phyloP scores from a whole-genome alignment of 2,888 invertebrate genomes.

The Cheilosia scutellata region DNA sequence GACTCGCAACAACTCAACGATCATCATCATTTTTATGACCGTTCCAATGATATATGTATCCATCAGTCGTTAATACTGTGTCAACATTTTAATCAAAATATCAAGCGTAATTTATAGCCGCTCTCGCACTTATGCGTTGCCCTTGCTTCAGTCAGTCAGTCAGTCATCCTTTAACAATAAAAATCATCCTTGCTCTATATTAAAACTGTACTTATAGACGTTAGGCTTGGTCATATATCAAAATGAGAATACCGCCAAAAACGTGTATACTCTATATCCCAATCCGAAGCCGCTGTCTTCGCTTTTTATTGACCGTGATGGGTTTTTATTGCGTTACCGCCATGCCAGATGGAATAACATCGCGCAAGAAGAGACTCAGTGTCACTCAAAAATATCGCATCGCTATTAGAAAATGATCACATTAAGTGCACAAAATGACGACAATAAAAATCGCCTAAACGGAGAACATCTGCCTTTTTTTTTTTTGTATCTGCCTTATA shows the following conservation, averaged over 20 bases:
- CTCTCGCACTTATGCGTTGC: not conserved
- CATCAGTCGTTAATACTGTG: not conserved
- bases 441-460: constrained; percentile 56
- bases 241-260: constrained; percentile 34
- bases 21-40: constrained; percentile 1
- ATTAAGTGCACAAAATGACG: constrained; percentile 52
- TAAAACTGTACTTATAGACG: not conserved
- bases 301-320: constrained; percentile 38
- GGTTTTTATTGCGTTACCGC: constrained; percentile 31
- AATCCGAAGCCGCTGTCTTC: not conserved
- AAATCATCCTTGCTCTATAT: constrained; percentile 17
- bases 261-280: not conserved
- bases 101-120: constrained; percentile 16
- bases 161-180: constrained; percentile 20
- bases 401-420: constrained; percentile 51
- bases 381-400: constrained; percentile 20
- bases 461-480: constrained; percentile 59
- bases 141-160: not conserved
- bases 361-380: not conserved
- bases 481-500: constrained; percentile 18
- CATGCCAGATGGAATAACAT: constrained; percentile 44
- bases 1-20: not conserved
- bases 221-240: constrained; percentile 9
- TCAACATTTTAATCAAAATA: constrained; percentile 20
- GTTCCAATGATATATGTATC: not conserved